Base-by-base conservation (phyloP, 2,113 vertebrate genomes). In the Rhea pennata region DNA sequence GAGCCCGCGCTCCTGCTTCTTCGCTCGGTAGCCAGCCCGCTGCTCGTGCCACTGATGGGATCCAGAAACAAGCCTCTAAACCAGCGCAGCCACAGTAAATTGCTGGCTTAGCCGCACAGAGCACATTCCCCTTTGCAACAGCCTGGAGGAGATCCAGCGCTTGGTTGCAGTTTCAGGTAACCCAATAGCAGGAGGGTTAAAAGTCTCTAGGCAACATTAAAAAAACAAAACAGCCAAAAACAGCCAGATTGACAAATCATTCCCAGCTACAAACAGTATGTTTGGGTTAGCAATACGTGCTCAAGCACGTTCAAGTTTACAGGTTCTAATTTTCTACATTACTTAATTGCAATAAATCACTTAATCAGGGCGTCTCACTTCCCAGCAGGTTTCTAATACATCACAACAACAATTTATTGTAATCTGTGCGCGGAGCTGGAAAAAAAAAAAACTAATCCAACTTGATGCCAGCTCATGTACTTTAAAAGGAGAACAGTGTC, bases 121-220 rank as follows among this genome's bases (percentile, higher is more conserved):
- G 29, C 72, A 86, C 3, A 3, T n/a, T 83, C 87, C 65, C 72
- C 95, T 90, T 88, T 91, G 80, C 64, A 75, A 20, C 51, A 62
- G 59, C 65, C 90, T 95, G 95, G 92, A 97, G 50, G 31, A 64
- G 5, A 83, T 73, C 90, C 92, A 96, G 65, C 23, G 71, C 8
- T 22, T 21, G 5, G 46, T 1, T 2, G 4, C 79, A 78, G 40
- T 72, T 97, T 80, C 83, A 86, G 64, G 83, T 93, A 95, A 93
- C 50, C 66, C 58, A 71, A 29, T 1, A 74, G 90, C 67, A 95
- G 75, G 36, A 94, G 71, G 70, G 36, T 80, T 15, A 51, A n/a
- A 76, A 76, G 92, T 90, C 44, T 87, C 88, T 70, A 90, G 80
- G 92, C 83, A 97, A 97, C 19, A 75, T 1, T 13, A 14, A 17